Evolutionary conservation across 2,113 vertebrate species (phyloP), one percentile per base, ranked within the genome.

Genomic region (Pteropus alecto): DNA sequence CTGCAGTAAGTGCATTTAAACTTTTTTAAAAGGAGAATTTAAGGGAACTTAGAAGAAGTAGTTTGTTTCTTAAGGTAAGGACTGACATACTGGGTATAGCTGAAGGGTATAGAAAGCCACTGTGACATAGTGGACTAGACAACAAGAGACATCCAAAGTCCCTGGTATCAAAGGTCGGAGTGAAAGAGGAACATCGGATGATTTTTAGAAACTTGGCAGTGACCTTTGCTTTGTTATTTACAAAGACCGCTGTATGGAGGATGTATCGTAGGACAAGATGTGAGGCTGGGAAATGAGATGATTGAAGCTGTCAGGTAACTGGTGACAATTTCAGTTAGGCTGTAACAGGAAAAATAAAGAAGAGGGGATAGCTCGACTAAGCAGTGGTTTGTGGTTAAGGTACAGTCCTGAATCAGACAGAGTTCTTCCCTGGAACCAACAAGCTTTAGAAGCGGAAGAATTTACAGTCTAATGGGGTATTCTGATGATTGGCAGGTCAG

Each of bases 1-100:
- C 99, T 98, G 99, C 99, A 82, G 99, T 99, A 98, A 98, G 99
- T 98, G 38, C 35, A 78, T 56, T 35, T 87, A 30, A 60, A 74
- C 68, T 73, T 86, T 73, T 3, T 93, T 92, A 33, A 83, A 54
- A 61, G 60, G 51, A 30, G 60, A 61, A 28, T 58, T 71, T 46
- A 41, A 81, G 63, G 73, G 73, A 63, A 41, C 58, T 67, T 54
- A 22, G 61, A 76, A 76, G 87, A 93, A 38, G 33, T 74, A 3
- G 33, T 83, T 87, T n/a, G 41, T 85, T 82, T 77, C 35, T 76
- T 79, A 68, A 16, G 35, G 61, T 60, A 22, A 81, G n/a, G 54
- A 21, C 22, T 61, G 14, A 15, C 16, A 3, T 84, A 43, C 21
- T 89, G 22, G 77, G 56, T 12, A 1, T 28, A 83, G 19, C 38